phyloP scores from a whole-genome alignment of 1,140 invertebrate genomes.

The Globodera ellingtonae region DNA sequence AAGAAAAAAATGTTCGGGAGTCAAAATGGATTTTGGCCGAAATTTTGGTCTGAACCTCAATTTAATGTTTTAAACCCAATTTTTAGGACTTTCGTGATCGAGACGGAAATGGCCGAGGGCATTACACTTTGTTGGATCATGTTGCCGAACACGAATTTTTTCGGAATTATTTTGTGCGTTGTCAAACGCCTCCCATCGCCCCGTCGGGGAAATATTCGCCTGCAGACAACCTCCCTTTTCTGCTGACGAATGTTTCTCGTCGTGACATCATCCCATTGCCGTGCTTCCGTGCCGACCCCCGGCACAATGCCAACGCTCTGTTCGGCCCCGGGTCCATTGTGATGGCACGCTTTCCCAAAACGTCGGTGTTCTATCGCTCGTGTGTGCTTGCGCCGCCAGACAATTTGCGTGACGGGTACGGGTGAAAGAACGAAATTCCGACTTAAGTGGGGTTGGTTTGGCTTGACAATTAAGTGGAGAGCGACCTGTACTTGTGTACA shows the following conservation, averaged over 20 bases:
- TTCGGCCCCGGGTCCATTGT: conserved; percentile 5
- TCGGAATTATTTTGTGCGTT: not conserved
- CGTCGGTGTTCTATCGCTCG: conserved; percentile 10
- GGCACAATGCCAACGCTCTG: not conserved
- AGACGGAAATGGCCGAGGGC: not conserved
- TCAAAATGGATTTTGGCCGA: conserved; percentile 9
- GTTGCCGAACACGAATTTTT: not conserved
- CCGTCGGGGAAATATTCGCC: not conserved
- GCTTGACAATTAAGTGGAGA: no score
- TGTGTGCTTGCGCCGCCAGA: not conserved
- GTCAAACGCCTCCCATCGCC: not conserved
- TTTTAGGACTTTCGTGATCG: not conserved
- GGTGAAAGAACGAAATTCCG: no score
- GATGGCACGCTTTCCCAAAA: not conserved
- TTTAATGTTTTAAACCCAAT: not conserved
- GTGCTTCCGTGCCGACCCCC: not conserved
- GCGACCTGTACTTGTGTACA: no score
- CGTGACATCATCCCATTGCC: not conserved
- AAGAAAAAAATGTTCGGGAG: not conserved
- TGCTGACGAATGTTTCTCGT: not conserved
- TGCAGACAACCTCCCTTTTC: not conserved
- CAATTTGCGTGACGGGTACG: not conserved
- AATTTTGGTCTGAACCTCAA: not conserved
- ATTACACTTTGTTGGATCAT: conserved; percentile 2
- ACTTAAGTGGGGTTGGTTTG: no score